A percentile compares a stretch with the other conserved stretches of the same genome.
Evolutionary conservation across 37 sponge, comb jelly and placozoan species (phyloP).

Genomic region (Tethya wilhelma): DNA sequence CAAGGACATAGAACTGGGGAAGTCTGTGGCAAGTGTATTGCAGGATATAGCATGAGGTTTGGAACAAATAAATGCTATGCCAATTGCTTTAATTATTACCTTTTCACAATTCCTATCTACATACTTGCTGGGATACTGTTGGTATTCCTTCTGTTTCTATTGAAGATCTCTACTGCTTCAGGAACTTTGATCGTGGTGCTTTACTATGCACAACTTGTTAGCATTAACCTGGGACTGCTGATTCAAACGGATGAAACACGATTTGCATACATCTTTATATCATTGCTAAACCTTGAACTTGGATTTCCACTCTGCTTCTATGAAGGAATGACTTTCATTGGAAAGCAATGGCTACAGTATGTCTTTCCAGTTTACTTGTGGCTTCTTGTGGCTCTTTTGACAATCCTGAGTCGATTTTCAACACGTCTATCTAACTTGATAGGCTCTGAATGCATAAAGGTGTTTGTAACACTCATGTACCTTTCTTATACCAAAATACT

Average conservation of each 20-base stretch:
- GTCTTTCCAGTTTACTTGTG: constrained; percentile 5
- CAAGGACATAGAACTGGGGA: neutral
- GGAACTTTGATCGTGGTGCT: neutral
- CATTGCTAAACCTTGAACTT: neutral
- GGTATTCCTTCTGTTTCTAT: neutral
- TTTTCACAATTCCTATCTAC: neutral
- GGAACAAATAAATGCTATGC: neutral
- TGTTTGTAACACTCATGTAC: neutral
- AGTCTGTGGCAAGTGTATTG: neutral
- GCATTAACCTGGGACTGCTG: neutral
- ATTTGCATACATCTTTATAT: neutral
- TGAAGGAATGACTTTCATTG: neutral
- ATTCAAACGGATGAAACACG: neutral
- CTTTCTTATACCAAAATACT: neutral
- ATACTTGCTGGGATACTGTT: neutral
- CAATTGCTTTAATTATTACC: constrained; percentile 11
- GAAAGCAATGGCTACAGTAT: constrained; percentile 3
- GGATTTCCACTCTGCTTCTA: constrained; percentile 20
- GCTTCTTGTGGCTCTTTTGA: neutral
- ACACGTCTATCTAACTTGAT: neutral
- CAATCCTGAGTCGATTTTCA: neutral
- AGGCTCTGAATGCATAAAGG: neutral
- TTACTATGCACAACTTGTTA: neutral
- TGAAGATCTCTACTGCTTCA: neutral
- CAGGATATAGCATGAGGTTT: neutral